Base-by-base conservation (phyloP, 2,113 vertebrate species). In the Archilochus colubris region DNA sequence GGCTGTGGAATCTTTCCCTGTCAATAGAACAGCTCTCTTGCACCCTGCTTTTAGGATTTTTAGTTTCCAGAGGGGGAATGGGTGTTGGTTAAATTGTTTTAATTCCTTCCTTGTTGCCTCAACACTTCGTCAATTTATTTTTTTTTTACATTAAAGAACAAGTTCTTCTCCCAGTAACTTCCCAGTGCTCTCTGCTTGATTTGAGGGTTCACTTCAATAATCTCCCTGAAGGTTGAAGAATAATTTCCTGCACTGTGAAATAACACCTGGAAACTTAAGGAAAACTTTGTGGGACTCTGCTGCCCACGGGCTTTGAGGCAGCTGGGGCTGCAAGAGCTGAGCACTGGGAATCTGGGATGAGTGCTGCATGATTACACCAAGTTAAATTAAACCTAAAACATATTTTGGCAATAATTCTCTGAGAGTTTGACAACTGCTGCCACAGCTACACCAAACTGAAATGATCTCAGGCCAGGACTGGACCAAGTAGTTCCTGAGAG, bases 41-140 rank as follows among this genome's bases (percentile, higher is more conserved):
- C 21, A 53, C n/a, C 54, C 36, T 62, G 54, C 67, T 82, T 67
- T 33, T 36, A 75, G 89, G 43, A 58, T 67, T 89, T 89, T 73
- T 93, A 59, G 18, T 95, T 75, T 92, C 12, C 40, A 40, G 40
- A 91, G 90, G 62, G 68, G 25, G 43, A 69, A 57, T 36, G 86
- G 33, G 50, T 74, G n/a, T 58, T 79, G 72, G 80, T 38, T 87
- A 85, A 78, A 16, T 73, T 55, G n/a, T 53, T 70, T 93, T 84
- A 76, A 75, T 78, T 54, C 74, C 54, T 87, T 88, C 75, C 72
- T 93, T 69, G 54, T 82, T 88, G 40, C 61, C 54, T 83, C 48
- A 70, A 38, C 64, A 57, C 28, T 82, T 82, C 50, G 54, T 74
- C 36, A 8, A 48, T 48, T 21, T 21, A 33, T 48, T 48, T 46